These are phyloP conservation scores for Autographa pulchrina DNA, from an alignment of 2,888 invertebrate species.

Conservation along the genomic window DNA sequence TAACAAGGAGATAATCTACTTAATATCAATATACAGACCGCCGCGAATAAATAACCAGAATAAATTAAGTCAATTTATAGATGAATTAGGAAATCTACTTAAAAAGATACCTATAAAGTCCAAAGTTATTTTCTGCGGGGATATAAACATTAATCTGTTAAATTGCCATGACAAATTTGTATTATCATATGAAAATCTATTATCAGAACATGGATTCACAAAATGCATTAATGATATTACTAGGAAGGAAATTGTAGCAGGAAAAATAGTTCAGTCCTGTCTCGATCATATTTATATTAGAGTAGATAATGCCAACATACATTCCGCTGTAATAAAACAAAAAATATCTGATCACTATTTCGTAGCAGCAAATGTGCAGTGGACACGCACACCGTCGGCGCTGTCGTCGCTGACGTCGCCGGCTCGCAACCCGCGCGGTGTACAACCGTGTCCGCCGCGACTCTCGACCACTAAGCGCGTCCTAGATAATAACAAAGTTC, in stretches of 20 bases:
- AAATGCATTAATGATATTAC: slow-evolving; percentile 10
- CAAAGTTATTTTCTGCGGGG: slow-evolving; percentile 16
- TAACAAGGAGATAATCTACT: slow-evolving; percentile 7
- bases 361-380: slow-evolving; percentile 5
- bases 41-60: slow-evolving; percentile 13
- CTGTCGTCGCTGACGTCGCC: no score
- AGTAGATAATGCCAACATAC: background rate
- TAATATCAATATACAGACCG: slow-evolving; percentile 14
- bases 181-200: slow-evolving; percentile 4
- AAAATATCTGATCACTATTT: slow-evolving; percentile 18
- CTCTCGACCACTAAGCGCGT: slow-evolving; percentile 1
- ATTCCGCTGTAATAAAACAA: slow-evolving; percentile 8
- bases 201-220: slow-evolving; percentile 8
- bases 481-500: slow-evolving; percentile 2
- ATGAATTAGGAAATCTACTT: slow-evolving; percentile 8
- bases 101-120: background rate
- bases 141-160: slow-evolving; percentile 12
- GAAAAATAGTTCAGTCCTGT: background rate
- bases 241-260: background rate
- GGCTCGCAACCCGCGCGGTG: background rate
- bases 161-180: slow-evolving; percentile 3
- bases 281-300: slow-evolving; percentile 9
- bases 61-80: slow-evolving; percentile 9
- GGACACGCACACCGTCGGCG: slow-evolving; percentile 1
- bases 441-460: no score